A percentile compares a stretch with the other conserved stretches of the same genome.
These are phyloP conservation scores for Rhodinocichla rosea DNA, from an alignment of 2,113 vertebrate species.

Conservation along the genomic window DNA sequence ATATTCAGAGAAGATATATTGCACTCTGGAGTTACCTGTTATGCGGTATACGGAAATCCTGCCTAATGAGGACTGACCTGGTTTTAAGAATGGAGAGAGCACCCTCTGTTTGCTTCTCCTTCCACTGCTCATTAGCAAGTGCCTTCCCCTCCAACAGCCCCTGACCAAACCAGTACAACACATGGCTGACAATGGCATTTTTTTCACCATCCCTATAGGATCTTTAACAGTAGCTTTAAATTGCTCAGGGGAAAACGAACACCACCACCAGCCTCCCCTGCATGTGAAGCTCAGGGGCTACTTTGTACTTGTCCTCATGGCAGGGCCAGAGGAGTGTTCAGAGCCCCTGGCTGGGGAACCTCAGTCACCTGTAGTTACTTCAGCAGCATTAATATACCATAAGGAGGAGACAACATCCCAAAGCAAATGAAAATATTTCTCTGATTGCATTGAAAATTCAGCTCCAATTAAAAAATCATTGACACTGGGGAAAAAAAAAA, in stretches of 20 bases:
- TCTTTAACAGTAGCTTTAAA: neutral
- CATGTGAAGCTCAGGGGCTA: neutral
- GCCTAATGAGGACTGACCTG: neutral
- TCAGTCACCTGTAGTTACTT: neutral
- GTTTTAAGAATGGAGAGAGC: neutral
- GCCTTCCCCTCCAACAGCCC: neutral
- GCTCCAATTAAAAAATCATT: neutral
- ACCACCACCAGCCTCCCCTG: neutral
- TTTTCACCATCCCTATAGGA: neutral
- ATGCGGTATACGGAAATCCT: neutral
- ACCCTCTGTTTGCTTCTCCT: neutral
- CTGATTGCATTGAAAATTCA: conserved; percentile 41
- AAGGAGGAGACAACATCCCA: neutral
- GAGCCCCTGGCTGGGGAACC: neutral
- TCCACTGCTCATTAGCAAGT: neutral
- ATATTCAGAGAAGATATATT: neutral
- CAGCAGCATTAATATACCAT: neutral
- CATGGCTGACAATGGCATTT: neutral
- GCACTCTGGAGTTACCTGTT: neutral
- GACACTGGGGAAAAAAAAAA: neutral
- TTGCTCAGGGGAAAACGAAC: neutral
- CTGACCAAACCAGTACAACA: neutral
- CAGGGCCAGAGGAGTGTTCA: neutral
- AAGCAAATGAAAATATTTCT: neutral
- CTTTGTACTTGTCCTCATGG: neutral